Percentiles rank a stretch among this genome's conserved stretches.
Evolutionary conservation across 2,113 vertebrate species (phyloP).

Genomic region (Oryzias celebensis): DNA sequence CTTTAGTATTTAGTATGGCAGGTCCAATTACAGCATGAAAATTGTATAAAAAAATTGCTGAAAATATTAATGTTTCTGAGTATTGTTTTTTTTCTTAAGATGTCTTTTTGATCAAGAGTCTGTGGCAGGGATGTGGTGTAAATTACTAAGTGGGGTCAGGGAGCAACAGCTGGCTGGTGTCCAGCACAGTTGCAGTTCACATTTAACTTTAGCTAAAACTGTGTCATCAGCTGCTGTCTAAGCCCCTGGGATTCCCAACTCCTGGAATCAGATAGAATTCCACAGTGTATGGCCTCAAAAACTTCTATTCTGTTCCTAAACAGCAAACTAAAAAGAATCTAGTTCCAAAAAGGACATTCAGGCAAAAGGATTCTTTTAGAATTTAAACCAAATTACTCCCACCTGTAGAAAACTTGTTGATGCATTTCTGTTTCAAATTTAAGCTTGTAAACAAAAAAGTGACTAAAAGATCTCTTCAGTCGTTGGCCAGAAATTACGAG

Average conservation of each 20-base stretch:
- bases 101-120: slow-evolving; percentile 39
- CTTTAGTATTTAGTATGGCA: neutral
- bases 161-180: slow-evolving; percentile 65
- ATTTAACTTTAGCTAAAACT: slow-evolving; percentile 62
- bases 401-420: too few relatives aligned
- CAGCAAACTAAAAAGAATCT: neutral
- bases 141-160: slow-evolving; percentile 39
- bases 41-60: neutral
- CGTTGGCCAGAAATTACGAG: too few relatives aligned
- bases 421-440: too few relatives aligned
- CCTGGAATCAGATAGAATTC: slow-evolving; percentile 14
- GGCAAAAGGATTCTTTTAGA: too few relatives aligned
- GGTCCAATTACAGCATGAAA: neutral
- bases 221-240: slow-evolving; percentile 59
- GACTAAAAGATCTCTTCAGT: too few relatives aligned
- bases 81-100: neutral
- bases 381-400: too few relatives aligned
- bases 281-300: neutral
- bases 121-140: slow-evolving; percentile 24
- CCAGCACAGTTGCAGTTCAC: slow-evolving; percentile 65
- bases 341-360: neutral
- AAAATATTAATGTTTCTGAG: neutral
- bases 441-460: too few relatives aligned
- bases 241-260: slow-evolving; percentile 7
- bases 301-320: neutral